These are phyloP conservation scores for Ornithoptera alexandrae DNA, from an alignment of 2,888 invertebrate genomes.

Conservation along the genomic window DNA sequence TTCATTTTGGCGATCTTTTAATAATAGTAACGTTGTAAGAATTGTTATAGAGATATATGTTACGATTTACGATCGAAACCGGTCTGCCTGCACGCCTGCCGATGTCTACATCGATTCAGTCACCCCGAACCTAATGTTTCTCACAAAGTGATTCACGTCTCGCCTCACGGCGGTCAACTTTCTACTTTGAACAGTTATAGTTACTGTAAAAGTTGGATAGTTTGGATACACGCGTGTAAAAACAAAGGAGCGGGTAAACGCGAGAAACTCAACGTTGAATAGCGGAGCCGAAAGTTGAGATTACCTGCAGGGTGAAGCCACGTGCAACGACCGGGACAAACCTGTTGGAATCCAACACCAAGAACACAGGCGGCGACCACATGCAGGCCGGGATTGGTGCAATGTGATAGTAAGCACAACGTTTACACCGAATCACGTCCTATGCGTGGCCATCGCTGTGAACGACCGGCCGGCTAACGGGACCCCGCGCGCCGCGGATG, in stretches of 20 bases:
- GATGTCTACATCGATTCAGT: conserved; percentile 63
- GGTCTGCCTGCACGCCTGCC: conserved; percentile 59
- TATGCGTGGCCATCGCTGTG: conserved; percentile 78
- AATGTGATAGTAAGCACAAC: conserved; percentile 75
- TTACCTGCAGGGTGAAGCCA: conserved; percentile 39
- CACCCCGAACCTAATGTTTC: conserved; percentile 65
- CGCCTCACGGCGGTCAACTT: conserved; percentile 39
- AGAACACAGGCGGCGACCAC: conserved; percentile 60
- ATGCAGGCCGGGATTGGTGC: conserved; percentile 81
- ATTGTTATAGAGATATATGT: conserved; percentile 42
- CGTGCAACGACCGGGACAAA: conserved; percentile 35
- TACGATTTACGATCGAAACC: conserved; percentile 70
- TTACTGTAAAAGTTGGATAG: conserved; percentile 25
- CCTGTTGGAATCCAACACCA: conserved; percentile 38
- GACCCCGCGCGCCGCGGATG: conserved; percentile 76
- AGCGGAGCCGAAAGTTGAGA: conserved; percentile 22
- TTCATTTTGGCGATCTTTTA: conserved; percentile 55
- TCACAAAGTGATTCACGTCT: conserved; percentile 61
- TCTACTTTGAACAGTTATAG: conserved; percentile 33
- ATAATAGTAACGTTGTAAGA: conserved; percentile 34
- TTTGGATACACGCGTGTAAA: not conserved
- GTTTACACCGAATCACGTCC: conserved; percentile 79
- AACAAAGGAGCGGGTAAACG: conserved; percentile 17
- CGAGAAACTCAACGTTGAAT: conserved; percentile 5
- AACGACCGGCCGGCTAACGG: conserved; percentile 75